A percentile compares a stretch with the other conserved stretches of the same genome.
Conservation (phyloP, 2,888 invertebrate genomes). For the Xestia sexstrigata region DNA sequence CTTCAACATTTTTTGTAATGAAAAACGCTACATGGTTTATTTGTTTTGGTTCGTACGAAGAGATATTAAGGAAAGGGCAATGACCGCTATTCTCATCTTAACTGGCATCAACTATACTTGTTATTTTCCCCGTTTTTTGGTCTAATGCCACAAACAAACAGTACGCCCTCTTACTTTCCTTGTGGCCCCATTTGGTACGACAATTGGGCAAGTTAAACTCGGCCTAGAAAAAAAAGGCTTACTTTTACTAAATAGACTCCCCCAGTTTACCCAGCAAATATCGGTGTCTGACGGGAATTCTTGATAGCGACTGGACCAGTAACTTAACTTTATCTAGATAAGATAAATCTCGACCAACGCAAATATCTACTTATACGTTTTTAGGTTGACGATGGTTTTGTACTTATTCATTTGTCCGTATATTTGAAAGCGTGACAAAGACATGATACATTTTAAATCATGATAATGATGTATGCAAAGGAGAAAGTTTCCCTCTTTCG, state of each 20-base stretch:
- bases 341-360: constrained; percentile 46
- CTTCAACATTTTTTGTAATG: no score
- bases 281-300: constrained; percentile 63
- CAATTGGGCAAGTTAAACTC: constrained; percentile 60
- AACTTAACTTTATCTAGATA: constrained; percentile 61
- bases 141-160: constrained; percentile 51
- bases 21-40: no score
- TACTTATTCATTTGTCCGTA: constrained; percentile 35
- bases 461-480: constrained; percentile 12
- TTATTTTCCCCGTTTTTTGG: constrained; percentile 37
- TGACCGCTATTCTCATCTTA: no score
- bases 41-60: no score
- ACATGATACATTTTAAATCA: constrained; percentile 35
- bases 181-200: constrained; percentile 57
- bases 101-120: background rate
- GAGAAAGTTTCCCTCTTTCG: constrained; percentile 25
- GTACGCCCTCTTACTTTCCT: constrained; percentile 45
- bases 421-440: constrained; percentile 37
- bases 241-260: constrained; percentile 58
- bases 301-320: constrained; percentile 57
- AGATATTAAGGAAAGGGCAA: no score
- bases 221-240: constrained; percentile 66
- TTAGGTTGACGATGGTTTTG: constrained; percentile 5
- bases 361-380: constrained; percentile 29
- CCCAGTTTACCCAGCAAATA: constrained; percentile 59